A percentile compares a stretch with the other conserved stretches of the same genome.
Conservation (phyloP, 2,888 invertebrate genomes). For the Agonopterix heracliana region DNA sequence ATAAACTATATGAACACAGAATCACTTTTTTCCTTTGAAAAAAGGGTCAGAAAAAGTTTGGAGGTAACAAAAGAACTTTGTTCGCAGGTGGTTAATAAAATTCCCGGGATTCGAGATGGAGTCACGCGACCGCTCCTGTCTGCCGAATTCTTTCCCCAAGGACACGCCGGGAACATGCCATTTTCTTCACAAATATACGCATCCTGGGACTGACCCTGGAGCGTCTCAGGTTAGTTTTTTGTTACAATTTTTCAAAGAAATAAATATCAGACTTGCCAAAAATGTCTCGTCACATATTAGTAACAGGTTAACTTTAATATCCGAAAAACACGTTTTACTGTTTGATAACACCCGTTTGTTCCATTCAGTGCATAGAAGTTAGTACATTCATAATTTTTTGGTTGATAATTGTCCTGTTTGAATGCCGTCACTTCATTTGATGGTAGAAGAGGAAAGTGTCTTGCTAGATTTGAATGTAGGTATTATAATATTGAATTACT, state of each 20-base stretch:
- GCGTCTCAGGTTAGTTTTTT: slow-evolving; percentile 68
- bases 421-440: no score
- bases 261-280: neutral
- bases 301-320: no score
- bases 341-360: no score
- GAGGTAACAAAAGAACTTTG: slow-evolving; percentile 17
- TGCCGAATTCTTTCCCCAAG: slow-evolving; percentile 90
- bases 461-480: no score
- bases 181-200: slow-evolving; percentile 87
- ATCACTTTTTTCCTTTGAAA: slow-evolving; percentile 4
- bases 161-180: slow-evolving; percentile 89
- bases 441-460: no score
- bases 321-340: no score
- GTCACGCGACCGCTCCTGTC: slow-evolving; percentile 82
- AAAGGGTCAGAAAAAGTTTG: slow-evolving; percentile 2
- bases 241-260: neutral
- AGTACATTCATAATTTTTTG: no score
- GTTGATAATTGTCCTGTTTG: no score
- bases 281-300: no score
- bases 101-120: slow-evolving; percentile 87
- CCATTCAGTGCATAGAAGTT: no score
- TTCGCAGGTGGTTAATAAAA: slow-evolving; percentile 82
- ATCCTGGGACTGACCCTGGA: slow-evolving; percentile 78
- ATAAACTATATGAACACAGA: slow-evolving; percentile 4
- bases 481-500: no score